phyloP scores from a whole-genome alignment of 2,888 invertebrate species.

The Muschampia plurimacula region DNA sequence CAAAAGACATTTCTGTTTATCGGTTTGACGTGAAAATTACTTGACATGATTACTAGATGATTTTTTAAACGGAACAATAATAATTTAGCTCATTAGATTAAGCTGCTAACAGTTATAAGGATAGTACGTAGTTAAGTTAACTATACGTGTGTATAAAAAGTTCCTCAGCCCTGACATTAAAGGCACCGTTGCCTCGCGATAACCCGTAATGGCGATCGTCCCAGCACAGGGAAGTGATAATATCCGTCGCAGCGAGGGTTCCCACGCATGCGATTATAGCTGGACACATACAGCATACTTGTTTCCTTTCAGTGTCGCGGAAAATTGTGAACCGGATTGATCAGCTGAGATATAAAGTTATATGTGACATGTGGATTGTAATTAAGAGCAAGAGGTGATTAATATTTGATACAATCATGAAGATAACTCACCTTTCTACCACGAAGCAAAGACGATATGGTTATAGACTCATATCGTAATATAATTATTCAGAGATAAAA shows the following conservation, averaged over 20 bases:
- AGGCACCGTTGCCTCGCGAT: slow-evolving; percentile 29
- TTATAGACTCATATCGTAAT: no score
- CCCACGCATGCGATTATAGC: slow-evolving; percentile 32
- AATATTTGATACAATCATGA: no score
- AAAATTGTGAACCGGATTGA: slow-evolving; percentile 6
- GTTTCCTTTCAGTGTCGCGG: slow-evolving; percentile 8
- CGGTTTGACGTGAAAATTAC: neutral
- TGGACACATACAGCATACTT: slow-evolving; percentile 16
- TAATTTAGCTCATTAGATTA: neutral
- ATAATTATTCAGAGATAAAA: no score
- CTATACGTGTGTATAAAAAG: neutral
- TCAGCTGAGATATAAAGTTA: neutral
- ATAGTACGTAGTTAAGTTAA: neutral
- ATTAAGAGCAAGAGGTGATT: no score
- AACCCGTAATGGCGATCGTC: slow-evolving; percentile 27
- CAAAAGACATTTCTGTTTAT: neutral
- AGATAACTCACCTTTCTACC: no score
- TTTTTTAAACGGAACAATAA: neutral
- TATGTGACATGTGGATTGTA: neutral
- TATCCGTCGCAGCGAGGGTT: slow-evolving; percentile 35
- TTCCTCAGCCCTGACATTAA: neutral
- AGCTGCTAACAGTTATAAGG: neutral
- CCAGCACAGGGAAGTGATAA: slow-evolving; percentile 33
- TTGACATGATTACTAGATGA: no score
- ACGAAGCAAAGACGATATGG: no score